Evolutionary conservation across 2,113 vertebrate genomes (phyloP).

Genomic region (Myotis yumanensis): DNA sequence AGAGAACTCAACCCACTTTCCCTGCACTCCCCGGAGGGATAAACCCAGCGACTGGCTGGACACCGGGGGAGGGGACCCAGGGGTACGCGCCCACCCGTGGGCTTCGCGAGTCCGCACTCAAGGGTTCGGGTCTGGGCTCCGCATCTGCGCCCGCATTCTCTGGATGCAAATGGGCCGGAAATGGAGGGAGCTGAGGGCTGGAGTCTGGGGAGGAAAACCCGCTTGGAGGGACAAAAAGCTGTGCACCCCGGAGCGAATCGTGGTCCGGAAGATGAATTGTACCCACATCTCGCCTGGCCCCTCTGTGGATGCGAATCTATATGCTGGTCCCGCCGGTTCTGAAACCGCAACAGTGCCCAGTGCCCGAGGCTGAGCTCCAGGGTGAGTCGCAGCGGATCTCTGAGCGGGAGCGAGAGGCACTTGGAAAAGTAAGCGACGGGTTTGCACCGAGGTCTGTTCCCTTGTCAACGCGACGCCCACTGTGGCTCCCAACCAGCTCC

Average conservation of each 20-base stretch:
- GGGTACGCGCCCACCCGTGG: too few species aligned
- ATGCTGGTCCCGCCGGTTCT: fast-evolving
- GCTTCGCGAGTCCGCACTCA: fast-evolving
- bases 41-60: neutral
- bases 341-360: neutral
- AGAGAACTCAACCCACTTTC: neutral
- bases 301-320: fast-evolving
- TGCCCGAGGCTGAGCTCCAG: neutral
- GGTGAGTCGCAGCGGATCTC: neutral
- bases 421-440: fast-evolving
- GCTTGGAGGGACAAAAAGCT: neutral
- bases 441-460: neutral
- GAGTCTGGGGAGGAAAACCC: neutral
- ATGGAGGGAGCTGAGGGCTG: neutral
- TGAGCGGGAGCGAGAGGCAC: fast-evolving
- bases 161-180: fast-evolving
- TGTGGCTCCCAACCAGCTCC: neutral
- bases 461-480: fast-evolving
- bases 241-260: neutral
- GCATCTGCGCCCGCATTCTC: fast-evolving
- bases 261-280: neutral
- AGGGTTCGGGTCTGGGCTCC: neutral
- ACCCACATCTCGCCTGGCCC: neutral
- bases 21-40: neutral
- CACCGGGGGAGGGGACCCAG: fast-evolving